These are phyloP conservation scores for Pollenia amentaria DNA, from an alignment of 2,888 invertebrate genomes.

Conservation along the genomic window DNA sequence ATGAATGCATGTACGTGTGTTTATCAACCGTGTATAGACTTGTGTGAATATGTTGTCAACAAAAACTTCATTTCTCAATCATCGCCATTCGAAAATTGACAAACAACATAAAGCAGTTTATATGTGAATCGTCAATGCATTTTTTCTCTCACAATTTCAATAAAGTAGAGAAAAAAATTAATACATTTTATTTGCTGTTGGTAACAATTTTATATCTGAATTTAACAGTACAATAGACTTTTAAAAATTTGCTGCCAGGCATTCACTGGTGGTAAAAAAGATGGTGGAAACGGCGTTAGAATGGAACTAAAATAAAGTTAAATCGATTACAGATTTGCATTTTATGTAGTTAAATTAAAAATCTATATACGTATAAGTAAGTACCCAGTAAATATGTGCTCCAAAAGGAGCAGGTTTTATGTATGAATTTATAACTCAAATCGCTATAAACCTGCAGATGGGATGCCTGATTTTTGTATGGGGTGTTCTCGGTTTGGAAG, in stretches of 20 bases:
- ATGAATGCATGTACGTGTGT: too few species aligned
- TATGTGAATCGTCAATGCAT: constrained; percentile 52
- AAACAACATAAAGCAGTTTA: constrained; percentile 68
- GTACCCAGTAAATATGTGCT: too few species aligned
- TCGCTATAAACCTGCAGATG: too few species aligned
- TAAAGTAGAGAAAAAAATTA: not conserved
- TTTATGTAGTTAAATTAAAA: constrained; percentile 24
- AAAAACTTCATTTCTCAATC: constrained; percentile 60
- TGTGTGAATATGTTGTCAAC: not conserved
- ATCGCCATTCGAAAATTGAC: constrained; percentile 58
- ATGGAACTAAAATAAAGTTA: constrained; percentile 20
- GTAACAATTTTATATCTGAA: constrained; percentile 12
- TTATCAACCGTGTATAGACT: too few species aligned
- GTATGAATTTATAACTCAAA: too few species aligned
- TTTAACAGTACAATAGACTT: constrained; percentile 12
- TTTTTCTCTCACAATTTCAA: constrained; percentile 23
- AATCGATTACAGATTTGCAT: constrained; percentile 64
- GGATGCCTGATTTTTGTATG: too few species aligned
- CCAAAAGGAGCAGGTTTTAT: too few species aligned
- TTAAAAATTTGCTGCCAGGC: not conserved
- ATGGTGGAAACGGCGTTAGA: not conserved
- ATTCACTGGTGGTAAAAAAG: not conserved
- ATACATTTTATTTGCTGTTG: constrained; percentile 5
- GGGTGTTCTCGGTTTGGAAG: too few species aligned
- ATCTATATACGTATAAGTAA: not conserved